A percentile compares a stretch with the other conserved stretches of the same genome.
Evolutionary conservation across 2,797 vertebrate species (phyloP).

Genomic region (Rhinella marina): DNA sequence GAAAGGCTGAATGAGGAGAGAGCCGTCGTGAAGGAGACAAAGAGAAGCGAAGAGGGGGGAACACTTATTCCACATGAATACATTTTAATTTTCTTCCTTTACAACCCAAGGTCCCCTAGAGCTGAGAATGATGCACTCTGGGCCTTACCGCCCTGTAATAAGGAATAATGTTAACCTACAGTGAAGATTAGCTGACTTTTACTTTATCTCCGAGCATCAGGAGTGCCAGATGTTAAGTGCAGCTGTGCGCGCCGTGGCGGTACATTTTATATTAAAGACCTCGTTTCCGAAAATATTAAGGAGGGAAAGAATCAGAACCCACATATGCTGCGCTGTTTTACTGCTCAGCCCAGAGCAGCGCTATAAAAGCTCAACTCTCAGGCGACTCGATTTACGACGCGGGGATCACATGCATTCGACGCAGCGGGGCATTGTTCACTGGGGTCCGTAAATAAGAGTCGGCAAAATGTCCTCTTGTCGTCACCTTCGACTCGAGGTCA

Average conservation of each 20-base stretch:
- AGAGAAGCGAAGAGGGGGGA: constrained; percentile 48
- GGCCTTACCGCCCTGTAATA: constrained; percentile 45
- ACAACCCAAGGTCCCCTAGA: constrained; percentile 54
- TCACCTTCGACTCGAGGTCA: constrained; percentile 41
- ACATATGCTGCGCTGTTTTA: constrained; percentile 35
- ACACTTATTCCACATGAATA: constrained; percentile 62
- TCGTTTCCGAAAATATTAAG: constrained; percentile 55
- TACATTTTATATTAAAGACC: constrained; percentile 46
- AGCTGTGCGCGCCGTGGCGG: constrained; percentile 31
- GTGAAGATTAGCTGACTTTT: constrained; percentile 56
- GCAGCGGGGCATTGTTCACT: constrained; percentile 22
- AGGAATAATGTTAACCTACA: constrained; percentile 59
- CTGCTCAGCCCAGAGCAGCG: neutral
- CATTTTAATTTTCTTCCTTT: constrained; percentile 62
- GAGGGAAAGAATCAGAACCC: constrained; percentile 27
- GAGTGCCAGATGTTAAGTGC: constrained; percentile 57
- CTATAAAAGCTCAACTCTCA: constrained; percentile 40
- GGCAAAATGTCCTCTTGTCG: constrained; percentile 20
- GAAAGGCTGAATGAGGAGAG: constrained; percentile 36
- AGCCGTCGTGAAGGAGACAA: constrained; percentile 23
- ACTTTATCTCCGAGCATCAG: constrained; percentile 48
- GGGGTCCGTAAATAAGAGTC: constrained; percentile 27
- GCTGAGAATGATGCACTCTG: constrained; percentile 50
- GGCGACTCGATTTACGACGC: constrained; percentile 26
- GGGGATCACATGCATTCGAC: constrained; percentile 20